These are phyloP conservation scores for Magallana nippona DNA, from an alignment of 2,888 invertebrate genomes.

Conservation along the genomic window DNA sequence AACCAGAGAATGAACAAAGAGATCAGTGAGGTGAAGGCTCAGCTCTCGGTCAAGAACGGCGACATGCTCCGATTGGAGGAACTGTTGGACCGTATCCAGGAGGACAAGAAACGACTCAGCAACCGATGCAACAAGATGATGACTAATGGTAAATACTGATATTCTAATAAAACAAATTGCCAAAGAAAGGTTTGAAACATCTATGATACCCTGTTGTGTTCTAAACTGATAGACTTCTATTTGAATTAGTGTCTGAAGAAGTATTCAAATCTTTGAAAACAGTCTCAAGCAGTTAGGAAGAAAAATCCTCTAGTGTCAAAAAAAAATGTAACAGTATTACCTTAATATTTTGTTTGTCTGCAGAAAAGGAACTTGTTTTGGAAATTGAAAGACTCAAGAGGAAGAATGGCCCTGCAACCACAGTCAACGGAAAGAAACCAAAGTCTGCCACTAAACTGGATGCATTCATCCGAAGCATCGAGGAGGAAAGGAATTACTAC, in stretches of 20 bases:
- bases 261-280: no score
- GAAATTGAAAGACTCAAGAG: conserved; percentile 79
- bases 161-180: no score
- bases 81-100: conserved; percentile 75
- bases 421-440: conserved; percentile 71
- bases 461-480: conserved; percentile 75
- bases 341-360: conserved; percentile 36
- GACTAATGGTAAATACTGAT: conserved; percentile 72
- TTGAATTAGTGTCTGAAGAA: no score
- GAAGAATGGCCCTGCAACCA: conserved; percentile 71
- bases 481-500: conserved; percentile 80
- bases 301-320: no score
- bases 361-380: conserved; percentile 79
- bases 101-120: conserved; percentile 77
- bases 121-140: conserved; percentile 77
- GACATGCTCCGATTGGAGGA: conserved; percentile 73
- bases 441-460: conserved; percentile 76
- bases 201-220: no score
- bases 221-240: no score
- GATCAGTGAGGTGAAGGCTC: conserved; percentile 63
- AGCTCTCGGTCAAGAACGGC: conserved; percentile 66
- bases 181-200: no score
- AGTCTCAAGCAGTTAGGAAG: no score
- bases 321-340: no score
- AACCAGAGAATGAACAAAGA: conserved; percentile 67